Evolutionary conservation across 2,113 vertebrate genomes (phyloP), one percentile per base, ranked within the genome.

Genomic region (Pygathrix nemaeus): DNA sequence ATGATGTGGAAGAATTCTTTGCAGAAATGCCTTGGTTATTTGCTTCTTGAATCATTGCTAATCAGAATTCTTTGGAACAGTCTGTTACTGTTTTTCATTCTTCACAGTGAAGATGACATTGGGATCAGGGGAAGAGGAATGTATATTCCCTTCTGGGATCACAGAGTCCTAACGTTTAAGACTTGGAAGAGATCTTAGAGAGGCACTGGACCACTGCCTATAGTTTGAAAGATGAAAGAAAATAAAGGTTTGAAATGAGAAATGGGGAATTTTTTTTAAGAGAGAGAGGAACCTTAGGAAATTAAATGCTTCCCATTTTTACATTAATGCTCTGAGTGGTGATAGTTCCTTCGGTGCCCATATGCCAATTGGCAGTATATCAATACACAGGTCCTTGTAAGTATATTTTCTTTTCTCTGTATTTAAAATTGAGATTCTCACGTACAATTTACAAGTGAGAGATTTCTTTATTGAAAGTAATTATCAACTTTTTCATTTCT

Each of bases 401-500:
- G 1, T 40, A 6, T 8, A n/a, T 40, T 70, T 64, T 43, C 38
- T 38, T 88, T 52, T 78, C 25, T 16, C 59, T 66, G 23, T 87
- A 6, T 27, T 68, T 17, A 18, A 43, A 82, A 92, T 70, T 6
- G 17, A 96, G 66, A 64, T 8, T 14, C 66, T 45, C 30, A 35
- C 55, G 1, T 59, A 75, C 27, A 43, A 32, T 61, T 79, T 93
- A 64, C 75, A 43, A 81, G 66, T 48, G 61, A 82, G 52, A 32
- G 95, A 21, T 45, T 81, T 79, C 66, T 3, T 20, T 18, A 85
- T 18, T 45, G 87, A 88, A 90, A 94, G 76, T 95, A 75, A 59
- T 84, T 81, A 79, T 23, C 17, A 38, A 91, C 21, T 45, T 66
- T 79, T 97, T 97, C 75, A 82, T 90, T 87, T 83, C 43, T 95